These are phyloP conservation scores for Drosophila sulfurigaster DNA, from an alignment of 1,140 invertebrate species.

Conservation along the genomic window DNA sequence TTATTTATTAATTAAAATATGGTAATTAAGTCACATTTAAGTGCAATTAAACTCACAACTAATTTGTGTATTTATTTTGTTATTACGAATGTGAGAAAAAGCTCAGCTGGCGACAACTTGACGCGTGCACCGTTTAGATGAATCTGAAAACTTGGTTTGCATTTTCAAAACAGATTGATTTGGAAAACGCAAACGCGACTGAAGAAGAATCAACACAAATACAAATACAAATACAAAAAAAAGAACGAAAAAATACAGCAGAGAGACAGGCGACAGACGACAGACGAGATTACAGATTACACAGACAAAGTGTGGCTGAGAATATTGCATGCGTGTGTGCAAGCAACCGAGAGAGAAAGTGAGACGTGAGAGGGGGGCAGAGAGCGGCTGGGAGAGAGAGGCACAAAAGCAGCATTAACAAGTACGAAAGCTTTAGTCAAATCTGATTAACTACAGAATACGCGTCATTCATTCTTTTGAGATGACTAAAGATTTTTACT, in stretches of 20 bases:
- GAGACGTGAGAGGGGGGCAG: background rate
- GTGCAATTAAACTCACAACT: conserved; percentile 2
- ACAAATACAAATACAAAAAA: too few species aligned
- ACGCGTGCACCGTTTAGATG: conserved; percentile 70
- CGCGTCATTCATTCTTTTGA: too few species aligned
- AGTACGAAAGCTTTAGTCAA: too few species aligned
- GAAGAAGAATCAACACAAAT: background rate
- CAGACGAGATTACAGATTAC: conserved; percentile 33
- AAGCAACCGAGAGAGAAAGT: conserved; percentile 6
- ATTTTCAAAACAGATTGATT: conserved; percentile 74
- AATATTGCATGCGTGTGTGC: background rate
- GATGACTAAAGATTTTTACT: too few species aligned
- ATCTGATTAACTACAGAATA: too few species aligned
- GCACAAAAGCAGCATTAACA: too few species aligned
- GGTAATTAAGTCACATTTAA: background rate
- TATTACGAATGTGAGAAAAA: conserved; percentile 7
- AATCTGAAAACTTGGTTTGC: conserved; percentile 71
- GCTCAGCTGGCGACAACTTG: conserved; percentile 47
- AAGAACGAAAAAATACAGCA: background rate
- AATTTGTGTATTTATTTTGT: conserved; percentile 10
- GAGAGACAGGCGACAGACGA: background rate
- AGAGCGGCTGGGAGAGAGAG: background rate
- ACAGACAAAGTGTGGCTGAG: background rate
- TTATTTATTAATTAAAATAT: background rate
- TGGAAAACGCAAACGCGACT: conserved; percentile 51